These are phyloP conservation scores for Euspilapteryx auroguttella DNA, from an alignment of 2,888 invertebrate species.

Conservation along the genomic window DNA sequence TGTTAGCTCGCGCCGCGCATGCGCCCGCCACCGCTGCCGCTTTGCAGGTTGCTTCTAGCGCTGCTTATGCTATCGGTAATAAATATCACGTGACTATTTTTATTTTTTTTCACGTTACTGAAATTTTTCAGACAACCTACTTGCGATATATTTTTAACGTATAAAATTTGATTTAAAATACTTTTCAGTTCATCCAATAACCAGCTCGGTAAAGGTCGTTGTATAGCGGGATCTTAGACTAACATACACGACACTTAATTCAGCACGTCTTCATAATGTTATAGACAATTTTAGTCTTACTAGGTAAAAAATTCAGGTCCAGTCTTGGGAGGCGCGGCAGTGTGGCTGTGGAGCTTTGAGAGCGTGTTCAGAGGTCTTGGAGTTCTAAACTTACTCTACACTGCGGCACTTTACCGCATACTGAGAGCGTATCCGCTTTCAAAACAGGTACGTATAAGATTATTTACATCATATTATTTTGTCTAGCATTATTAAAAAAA, in stretches of 20 bases:
- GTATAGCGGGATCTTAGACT: too few species aligned
- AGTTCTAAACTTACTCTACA: conserved; percentile 36
- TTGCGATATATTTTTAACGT: too few species aligned
- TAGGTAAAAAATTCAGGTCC: conserved; percentile 25
- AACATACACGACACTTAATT: too few species aligned
- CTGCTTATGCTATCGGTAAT: conserved; percentile 30
- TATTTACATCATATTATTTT: neutral
- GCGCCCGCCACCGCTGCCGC: conserved; percentile 31
- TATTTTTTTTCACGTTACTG: too few species aligned
- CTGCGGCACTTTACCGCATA: conserved; percentile 23
- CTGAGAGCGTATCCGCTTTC: conserved; percentile 25
- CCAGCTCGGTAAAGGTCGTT: too few species aligned
- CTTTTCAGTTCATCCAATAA: too few species aligned
- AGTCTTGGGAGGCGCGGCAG: conserved; percentile 26
- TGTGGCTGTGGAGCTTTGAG: conserved; percentile 30
- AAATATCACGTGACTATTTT: too few species aligned
- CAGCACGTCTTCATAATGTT: too few species aligned
- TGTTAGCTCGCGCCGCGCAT: conserved; percentile 16
- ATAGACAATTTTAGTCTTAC: too few species aligned
- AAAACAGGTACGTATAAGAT: conserved; percentile 20
- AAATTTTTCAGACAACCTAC: too few species aligned
- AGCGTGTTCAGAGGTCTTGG: conserved; percentile 28
- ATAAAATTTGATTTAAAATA: too few species aligned
- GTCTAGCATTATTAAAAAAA: too few species aligned
- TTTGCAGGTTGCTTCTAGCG: conserved; percentile 35